phyloP scores from a whole-genome alignment of 2,113 vertebrate genomes.

The Ceyx melanurus region DNA sequence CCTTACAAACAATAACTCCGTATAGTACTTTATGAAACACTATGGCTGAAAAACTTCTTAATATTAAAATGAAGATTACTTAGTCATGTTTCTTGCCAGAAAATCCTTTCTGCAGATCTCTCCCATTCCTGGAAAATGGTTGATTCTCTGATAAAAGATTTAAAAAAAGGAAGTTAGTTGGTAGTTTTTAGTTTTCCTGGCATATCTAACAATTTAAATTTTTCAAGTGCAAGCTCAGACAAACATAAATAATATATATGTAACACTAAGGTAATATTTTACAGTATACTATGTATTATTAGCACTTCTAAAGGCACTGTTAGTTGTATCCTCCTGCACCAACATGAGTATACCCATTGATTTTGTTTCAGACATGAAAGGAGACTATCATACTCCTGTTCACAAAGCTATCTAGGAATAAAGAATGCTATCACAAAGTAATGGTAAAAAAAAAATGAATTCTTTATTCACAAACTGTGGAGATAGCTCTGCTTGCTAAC shows the following conservation, averaged over 20 bases:
- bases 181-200: neutral
- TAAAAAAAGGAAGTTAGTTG: conserved; percentile 74
- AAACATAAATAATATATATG: neutral
- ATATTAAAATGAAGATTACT: conserved; percentile 83
- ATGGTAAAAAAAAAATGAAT: neutral
- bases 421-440: neutral
- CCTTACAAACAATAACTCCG: neutral
- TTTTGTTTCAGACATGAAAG: neutral
- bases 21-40: neutral
- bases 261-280: neutral
- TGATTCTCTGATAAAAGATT: conserved; percentile 90
- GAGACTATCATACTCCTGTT: neutral
- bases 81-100: conserved; percentile 98
- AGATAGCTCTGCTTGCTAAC: neutral
- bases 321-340: neutral
- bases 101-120: conserved; percentile 99
- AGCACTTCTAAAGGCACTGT: neutral
- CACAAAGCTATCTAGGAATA: neutral
- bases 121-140: conserved; percentile 99
- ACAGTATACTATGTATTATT: neutral
- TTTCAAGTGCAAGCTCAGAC: neutral
- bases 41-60: neutral
- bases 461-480: neutral
- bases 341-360: neutral
- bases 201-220: neutral